A percentile compares a stretch with the other conserved stretches of the same genome.
phyloP scores from a whole-genome alignment of 1,140 invertebrate species.

The Diprion similis region DNA sequence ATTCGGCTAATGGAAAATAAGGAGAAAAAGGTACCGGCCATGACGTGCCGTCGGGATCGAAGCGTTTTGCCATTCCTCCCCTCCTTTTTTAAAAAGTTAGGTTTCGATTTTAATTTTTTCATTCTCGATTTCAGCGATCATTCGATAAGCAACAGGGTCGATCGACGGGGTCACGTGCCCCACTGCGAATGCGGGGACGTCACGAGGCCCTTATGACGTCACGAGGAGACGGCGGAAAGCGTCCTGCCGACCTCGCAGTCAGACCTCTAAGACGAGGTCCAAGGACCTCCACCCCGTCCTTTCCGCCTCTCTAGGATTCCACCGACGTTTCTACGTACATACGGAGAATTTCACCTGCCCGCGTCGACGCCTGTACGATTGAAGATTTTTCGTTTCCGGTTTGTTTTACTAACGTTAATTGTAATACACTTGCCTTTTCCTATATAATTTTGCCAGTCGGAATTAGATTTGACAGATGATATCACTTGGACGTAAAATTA shows the following conservation, averaged over 20 bases:
- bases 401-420: no score
- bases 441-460: no score
- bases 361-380: not conserved
- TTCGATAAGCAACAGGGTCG: conserved; percentile 69
- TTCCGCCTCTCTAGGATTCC: not conserved
- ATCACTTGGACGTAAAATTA: no score
- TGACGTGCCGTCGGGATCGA: no score
- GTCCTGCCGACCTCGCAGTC: conserved; percentile 64
- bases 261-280: conserved; percentile 46
- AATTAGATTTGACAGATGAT: no score
- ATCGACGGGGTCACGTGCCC: conserved; percentile 62
- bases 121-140: conserved; percentile 64
- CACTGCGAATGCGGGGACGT: conserved; percentile 65
- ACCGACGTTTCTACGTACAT: no score
- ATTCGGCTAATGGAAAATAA: no score
- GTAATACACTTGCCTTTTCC: no score
- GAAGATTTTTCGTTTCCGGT: no score
- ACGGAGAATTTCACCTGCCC: not conserved
- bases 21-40: no score
- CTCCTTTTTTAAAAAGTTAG: no score
- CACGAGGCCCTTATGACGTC: conserved; percentile 68
- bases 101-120: not conserved
- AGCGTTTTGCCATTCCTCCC: no score
- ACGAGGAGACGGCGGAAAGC: conserved; percentile 70
- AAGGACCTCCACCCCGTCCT: conserved; percentile 11